Base-by-base conservation (phyloP, 2,888 invertebrate species). In the Anthoptus insignis region DNA sequence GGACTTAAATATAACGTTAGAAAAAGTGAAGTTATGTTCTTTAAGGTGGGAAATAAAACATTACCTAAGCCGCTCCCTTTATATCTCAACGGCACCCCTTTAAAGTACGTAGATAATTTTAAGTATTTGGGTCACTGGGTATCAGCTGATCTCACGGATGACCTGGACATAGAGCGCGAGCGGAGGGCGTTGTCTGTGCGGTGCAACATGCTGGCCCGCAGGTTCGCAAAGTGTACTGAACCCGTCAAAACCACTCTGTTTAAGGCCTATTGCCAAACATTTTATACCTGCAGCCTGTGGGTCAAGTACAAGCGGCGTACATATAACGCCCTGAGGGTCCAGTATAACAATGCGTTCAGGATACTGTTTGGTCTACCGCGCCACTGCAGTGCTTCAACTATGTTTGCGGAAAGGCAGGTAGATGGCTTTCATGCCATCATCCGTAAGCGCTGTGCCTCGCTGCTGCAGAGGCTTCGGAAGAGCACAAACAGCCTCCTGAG, bases 281-380 rank as follows among this genome's bases (percentile, higher is more conserved):
- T 50, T n/a, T 64, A 64, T 29, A 64, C 39, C 29, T 57, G 56
- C 49, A 49, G 56, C 21, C 27, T 54, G 61, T 42, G 49, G 59
- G 7, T 14, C 8, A 11, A 49, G 16, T 59, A 32, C 24, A 24
- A 1, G 59, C 47, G 22, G 34, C 47, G 47, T 21, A 8, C 47
- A 34, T 14, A 19, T 22, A 47, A 34, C 8, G 19, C 24, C 14
- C 34, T 59, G 13, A 32, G 11, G 1, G 59, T 45, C 1, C 54
- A 54, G 32, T 54, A 37, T 9, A n/a, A n/a, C n/a, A n/a, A n/a
- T n/a, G n/a, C n/a, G n/a, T n/a, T n/a, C n/a, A n/a, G n/a, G n/a
- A n/a, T n/a, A n/a, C n/a, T n/a, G n/a, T n/a, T n/a, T n/a, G n/a
- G n/a, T n/a, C n/a, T n/a, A n/a, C n/a, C n/a, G n/a, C n/a, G n/a